These are phyloP conservation scores for Oxyruncus cristatus DNA, from an alignment of 2,113 vertebrate species.

Conservation along the genomic window DNA sequence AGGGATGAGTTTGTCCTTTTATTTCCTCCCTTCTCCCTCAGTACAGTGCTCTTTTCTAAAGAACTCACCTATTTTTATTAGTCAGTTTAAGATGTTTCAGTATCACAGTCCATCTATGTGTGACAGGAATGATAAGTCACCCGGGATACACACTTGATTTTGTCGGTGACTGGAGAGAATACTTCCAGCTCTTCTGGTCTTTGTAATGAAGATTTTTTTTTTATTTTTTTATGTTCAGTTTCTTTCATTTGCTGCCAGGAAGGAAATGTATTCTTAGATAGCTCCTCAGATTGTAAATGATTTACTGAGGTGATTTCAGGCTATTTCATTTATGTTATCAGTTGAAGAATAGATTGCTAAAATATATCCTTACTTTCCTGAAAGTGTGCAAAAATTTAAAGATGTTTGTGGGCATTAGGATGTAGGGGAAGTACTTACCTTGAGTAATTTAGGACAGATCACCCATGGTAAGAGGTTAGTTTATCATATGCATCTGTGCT, in stretches of 20 bases:
- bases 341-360: constrained; percentile 4
- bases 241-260: constrained; percentile 30
- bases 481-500: background rate
- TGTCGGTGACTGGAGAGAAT: background rate
- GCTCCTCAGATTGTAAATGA: constrained; percentile 14
- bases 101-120: background rate
- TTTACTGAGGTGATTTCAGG: constrained; percentile 10
- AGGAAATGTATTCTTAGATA: constrained; percentile 8
- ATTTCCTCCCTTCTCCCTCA: background rate
- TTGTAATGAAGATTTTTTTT: constrained; percentile 24
- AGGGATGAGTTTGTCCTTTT: background rate
- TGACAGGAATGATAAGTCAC: constrained; percentile 9
- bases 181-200: background rate
- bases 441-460: background rate
- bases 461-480: background rate
- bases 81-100: background rate
- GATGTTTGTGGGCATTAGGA: background rate
- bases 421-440: background rate
- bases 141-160: background rate
- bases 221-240: constrained; percentile 11
- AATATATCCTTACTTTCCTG: background rate
- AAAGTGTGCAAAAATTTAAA: constrained; percentile 28
- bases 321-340: constrained; percentile 19
- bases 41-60: background rate
- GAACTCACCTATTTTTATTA: background rate